A percentile compares a stretch with the other conserved stretches of the same genome.
Evolutionary conservation across 1,140 invertebrate genomes (phyloP).

Genomic region (Camponotus pennsylvanicus): DNA sequence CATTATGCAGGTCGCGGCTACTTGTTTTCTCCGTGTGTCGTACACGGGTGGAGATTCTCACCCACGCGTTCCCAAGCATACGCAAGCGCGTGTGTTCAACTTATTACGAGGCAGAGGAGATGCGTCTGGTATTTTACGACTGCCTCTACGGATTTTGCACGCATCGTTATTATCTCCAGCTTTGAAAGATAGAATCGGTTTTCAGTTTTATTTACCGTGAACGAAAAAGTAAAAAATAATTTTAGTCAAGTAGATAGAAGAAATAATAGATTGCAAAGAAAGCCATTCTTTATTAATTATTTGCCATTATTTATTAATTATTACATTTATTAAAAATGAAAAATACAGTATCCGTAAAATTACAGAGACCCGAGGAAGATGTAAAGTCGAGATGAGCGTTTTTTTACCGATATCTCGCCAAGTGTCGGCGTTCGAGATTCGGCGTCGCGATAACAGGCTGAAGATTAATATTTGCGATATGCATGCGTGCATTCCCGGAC

Average conservation of each 20-base stretch:
- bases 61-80: constrained; percentile 35
- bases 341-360: background rate
- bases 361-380: background rate
- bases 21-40: constrained; percentile 52
- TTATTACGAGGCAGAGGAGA: background rate
- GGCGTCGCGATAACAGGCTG: background rate
- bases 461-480: constrained; percentile 22
- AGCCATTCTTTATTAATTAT: background rate
- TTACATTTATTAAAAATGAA: too few species aligned
- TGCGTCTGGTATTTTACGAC: constrained; percentile 34
- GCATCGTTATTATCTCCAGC: background rate
- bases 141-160: background rate
- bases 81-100: background rate
- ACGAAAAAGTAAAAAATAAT: background rate
- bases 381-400: background rate
- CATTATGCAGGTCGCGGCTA: constrained; percentile 60
- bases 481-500: constrained; percentile 5
- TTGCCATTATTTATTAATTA: background rate
- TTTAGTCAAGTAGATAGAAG: background rate
- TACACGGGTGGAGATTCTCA: constrained; percentile 4
- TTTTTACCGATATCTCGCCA: background rate
- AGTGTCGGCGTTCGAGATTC: background rate
- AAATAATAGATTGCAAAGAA: background rate
- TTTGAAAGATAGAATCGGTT: background rate
- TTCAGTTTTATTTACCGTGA: background rate